Evolutionary conservation across 2,113 vertebrate species (phyloP).

Genomic region (Pristiophorus japonicus): DNA sequence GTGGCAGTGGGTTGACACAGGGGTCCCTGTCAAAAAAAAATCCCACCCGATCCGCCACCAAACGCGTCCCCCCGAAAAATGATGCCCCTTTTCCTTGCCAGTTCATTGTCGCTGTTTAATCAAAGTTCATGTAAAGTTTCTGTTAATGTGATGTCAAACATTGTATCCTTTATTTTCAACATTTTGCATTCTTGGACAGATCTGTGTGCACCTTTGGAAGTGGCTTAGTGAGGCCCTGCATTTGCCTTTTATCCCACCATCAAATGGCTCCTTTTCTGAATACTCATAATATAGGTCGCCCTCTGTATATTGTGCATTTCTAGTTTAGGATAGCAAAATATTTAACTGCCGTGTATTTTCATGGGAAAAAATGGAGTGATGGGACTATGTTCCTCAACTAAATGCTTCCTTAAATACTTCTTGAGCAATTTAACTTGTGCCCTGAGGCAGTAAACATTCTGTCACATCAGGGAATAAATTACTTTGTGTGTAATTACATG

Average conservation of each 20-base stretch:
- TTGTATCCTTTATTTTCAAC: too few species aligned
- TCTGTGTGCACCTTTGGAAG: too few species aligned
- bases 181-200: too few species aligned
- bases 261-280: neutral
- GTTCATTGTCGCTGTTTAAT: neutral
- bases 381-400: neutral
- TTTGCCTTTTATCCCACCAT: neutral
- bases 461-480: neutral
- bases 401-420: neutral
- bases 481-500: neutral
- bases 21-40: too few species aligned
- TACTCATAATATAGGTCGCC: neutral
- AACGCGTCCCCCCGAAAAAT: too few species aligned
- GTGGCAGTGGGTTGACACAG: too few species aligned
- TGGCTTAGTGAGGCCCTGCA: too few species aligned
- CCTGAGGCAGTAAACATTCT: neutral
- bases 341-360: neutral
- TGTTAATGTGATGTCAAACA: too few species aligned
- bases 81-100: neutral
- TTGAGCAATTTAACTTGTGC: slow-evolving; percentile 28
- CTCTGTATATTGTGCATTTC: neutral
- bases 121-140: too few species aligned
- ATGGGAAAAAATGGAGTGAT: neutral
- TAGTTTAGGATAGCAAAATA: neutral
- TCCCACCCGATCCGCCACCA: too few species aligned